Evolutionary conservation across 1,140 invertebrate species (phyloP).

Genomic region (Hirudo medicinalis): DNA sequence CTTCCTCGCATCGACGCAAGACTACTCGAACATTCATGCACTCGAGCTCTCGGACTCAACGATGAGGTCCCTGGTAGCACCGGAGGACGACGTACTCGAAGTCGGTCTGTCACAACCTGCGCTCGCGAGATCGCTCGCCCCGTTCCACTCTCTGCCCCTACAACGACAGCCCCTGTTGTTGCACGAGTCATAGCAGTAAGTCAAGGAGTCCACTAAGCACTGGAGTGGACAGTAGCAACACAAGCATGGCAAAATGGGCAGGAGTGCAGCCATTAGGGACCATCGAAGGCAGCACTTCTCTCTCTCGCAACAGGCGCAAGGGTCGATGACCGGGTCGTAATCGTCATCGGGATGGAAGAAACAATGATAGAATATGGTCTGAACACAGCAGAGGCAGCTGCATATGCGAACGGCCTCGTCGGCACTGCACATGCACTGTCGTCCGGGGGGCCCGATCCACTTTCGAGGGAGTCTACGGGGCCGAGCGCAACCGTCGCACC

Average conservation of each 20-base stretch:
- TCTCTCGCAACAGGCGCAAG: slow-evolving; percentile 56
- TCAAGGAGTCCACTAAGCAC: slow-evolving; percentile 61
- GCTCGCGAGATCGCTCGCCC: slow-evolving; percentile 13
- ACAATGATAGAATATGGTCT: slow-evolving; percentile 81
- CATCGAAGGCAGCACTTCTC: slow-evolving; percentile 59
- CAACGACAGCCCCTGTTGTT: slow-evolving; percentile 56
- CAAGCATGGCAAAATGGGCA: slow-evolving; percentile 66
- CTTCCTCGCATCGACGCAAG: too few relatives aligned
- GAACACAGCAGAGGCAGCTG: slow-evolving; percentile 81
- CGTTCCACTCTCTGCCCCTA: slow-evolving; percentile 3
- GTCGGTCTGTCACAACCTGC: slow-evolving; percentile 16
- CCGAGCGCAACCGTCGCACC: slow-evolving; percentile 70
- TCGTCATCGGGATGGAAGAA: slow-evolving; percentile 56
- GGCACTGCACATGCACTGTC: slow-evolving; percentile 69
- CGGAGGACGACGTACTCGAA: slow-evolving; percentile 11
- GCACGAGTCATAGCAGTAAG: slow-evolving; percentile 64
- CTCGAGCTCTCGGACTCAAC: slow-evolving; percentile 24
- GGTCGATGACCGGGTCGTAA: slow-evolving; percentile 59
- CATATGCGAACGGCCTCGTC: slow-evolving; percentile 71
- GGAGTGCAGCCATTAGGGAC: slow-evolving; percentile 66
- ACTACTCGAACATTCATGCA: slow-evolving; percentile 9
- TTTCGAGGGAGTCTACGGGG: slow-evolving; percentile 65
- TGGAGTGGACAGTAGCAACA: slow-evolving; percentile 80
- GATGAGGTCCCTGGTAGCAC: slow-evolving; percentile 2
- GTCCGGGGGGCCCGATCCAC: slow-evolving; percentile 64